Evolutionary conservation across 2,113 vertebrate genomes (phyloP), one percentile per base, ranked within the genome.

Genomic region (Butorides virescens): DNA sequence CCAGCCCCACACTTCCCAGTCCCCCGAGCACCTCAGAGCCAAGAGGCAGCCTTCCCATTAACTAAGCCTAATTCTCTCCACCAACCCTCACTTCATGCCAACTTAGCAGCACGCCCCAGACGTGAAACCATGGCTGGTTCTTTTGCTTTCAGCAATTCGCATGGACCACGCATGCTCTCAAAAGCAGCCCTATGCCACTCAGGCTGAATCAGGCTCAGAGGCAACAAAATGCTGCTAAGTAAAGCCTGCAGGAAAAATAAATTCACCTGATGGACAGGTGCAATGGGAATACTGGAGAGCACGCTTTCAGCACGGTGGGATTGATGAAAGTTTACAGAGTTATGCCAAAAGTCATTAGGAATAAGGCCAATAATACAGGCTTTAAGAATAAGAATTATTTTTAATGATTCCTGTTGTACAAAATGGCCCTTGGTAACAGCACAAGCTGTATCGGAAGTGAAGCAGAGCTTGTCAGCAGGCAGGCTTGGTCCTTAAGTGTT

Each of bases 111-210:
- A 19, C 9, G 2, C 21, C 47, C 53, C 66, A 42, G 10, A 68
- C n/a, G 52, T 84, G 39, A 91, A 71, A 22, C 25, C 47, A 10
- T 1, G 23, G 30, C 23, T 32, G 14, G 14, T 21, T 83, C 56
- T 93, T 34, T 17, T 70, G 75, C 47, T 75, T 78, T 53, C 66
- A 90, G 89, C 53, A 26, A 73, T 62, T 80, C 56, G 36, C 0
- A 0, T 3, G 74, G 49, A 14, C 66, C 73, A 18, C 9, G 7
- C 22, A 4, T 0, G 17, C 4, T 87, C 49, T 65, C 66, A 46
- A 68, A 85, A 18, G 11, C 70, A 72, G 52, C 36, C 36, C 46
- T 15, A n/a, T 65, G 83, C 65, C 52, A 12, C 39, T 49, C 3
- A 2, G 68, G 56, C 53, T 74, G 52, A 70, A 59, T 16, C 39